phyloP scores from a whole-genome alignment of 1,140 invertebrate species.

The Oppia nitens region DNA sequence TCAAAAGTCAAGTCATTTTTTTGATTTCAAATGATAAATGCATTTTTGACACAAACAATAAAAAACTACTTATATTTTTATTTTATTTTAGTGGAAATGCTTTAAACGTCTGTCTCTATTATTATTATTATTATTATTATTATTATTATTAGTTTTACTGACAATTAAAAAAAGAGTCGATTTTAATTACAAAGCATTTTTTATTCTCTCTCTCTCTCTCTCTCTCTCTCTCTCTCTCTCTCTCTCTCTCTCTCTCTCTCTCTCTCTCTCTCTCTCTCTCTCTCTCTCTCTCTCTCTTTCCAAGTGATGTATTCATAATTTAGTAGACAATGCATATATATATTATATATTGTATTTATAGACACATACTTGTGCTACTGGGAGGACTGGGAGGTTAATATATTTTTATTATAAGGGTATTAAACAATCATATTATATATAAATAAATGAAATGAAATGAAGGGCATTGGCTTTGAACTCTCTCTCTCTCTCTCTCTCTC shows the following conservation, averaged over 20 bases:
- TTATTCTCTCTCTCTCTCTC: no score
- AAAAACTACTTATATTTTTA: neutral
- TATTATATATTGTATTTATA: neutral
- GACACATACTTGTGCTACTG: neutral
- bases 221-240: no score
- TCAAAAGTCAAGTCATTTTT: neutral
- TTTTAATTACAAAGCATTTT: neutral
- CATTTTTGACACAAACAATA: neutral
- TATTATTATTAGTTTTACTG: neutral
- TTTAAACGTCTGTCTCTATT: no score
- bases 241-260: no score
- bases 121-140: no score
- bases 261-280: no score
- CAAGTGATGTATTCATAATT: no score
- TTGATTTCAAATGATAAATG: neutral
- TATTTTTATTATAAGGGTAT: neutral
- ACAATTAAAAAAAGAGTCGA: neutral
- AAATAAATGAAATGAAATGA: no score
- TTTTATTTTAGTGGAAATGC: no score
- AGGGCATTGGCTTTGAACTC: neutral
- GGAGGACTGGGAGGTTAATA: neutral
- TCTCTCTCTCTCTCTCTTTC: no score
- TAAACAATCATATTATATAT: neutral
- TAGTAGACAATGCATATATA: no score
- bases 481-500: neutral